Percentiles rank a stretch among this genome's conserved stretches.
phyloP scores from a whole-genome alignment of 1,140 invertebrate species.

The Solenopsis fugax region DNA sequence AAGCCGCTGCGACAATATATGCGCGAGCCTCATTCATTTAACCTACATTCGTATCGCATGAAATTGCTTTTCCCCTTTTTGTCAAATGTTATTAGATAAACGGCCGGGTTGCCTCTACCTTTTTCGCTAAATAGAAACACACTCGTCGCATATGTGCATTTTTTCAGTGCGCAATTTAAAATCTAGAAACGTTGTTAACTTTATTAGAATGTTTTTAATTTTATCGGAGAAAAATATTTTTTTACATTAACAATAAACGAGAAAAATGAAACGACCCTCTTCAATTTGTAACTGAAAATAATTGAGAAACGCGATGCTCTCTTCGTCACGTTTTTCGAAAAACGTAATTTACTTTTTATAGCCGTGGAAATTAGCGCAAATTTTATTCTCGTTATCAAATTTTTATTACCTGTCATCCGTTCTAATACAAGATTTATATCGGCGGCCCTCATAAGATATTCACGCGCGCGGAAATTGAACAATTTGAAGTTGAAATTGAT shows the following conservation, averaged over 20 bases:
- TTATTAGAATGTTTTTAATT: slow-evolving; percentile 28
- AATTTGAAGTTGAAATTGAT: slow-evolving; percentile 35
- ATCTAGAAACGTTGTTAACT: slow-evolving; percentile 25
- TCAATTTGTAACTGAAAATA: neutral
- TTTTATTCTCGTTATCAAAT: neutral
- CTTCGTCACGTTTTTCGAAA: neutral
- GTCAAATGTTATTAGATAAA: slow-evolving; percentile 42
- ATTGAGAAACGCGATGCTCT: neutral
- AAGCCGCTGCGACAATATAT: slow-evolving; percentile 23
- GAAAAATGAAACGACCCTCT: slow-evolving; percentile 1
- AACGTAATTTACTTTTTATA: slow-evolving; percentile 3
- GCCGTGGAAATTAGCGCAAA: neutral
- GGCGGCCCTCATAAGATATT: neutral
- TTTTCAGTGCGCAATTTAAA: slow-evolving; percentile 28
- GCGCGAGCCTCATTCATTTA: slow-evolving; percentile 30
- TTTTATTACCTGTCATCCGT: neutral
- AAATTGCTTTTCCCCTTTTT: slow-evolving; percentile 51
- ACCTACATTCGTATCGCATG: slow-evolving; percentile 23
- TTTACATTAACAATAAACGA: neutral
- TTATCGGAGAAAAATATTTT: slow-evolving; percentile 1
- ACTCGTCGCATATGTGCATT: neutral
- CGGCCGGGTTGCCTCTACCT: neutral
- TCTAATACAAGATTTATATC: slow-evolving; percentile 1
- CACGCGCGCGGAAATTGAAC: neutral
- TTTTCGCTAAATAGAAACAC: slow-evolving; percentile 26